Conservation (phyloP, 2,797 vertebrate species). For the Myotis vivesi region DNA sequence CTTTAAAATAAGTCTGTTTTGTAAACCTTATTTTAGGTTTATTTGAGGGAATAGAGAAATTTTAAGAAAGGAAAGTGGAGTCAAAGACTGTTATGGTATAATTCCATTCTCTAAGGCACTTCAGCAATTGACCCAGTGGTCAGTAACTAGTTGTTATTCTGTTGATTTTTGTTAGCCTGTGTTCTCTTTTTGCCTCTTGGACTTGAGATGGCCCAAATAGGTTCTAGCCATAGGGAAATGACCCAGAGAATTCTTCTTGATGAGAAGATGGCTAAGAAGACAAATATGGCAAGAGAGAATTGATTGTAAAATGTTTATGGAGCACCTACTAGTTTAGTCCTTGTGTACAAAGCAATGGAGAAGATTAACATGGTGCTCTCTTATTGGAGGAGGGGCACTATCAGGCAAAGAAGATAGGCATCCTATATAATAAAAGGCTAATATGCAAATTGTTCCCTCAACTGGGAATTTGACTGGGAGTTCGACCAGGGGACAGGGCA, state of each 20-base stretch:
- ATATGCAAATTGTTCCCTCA: too few species aligned
- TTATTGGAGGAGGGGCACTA: accelerated
- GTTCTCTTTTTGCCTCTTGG: background rate
- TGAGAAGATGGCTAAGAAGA: background rate
- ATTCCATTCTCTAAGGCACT: background rate
- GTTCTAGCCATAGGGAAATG: background rate
- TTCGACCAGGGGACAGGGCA: too few species aligned
- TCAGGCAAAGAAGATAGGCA: background rate
- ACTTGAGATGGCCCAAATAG: background rate
- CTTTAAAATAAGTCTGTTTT: background rate
- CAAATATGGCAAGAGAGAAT: background rate
- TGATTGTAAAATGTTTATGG: background rate
- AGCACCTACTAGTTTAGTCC: background rate
- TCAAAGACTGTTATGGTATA: background rate
- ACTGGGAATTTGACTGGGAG: too few species aligned
- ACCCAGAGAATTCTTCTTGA: background rate
- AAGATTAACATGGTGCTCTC: background rate
- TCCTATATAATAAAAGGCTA: too few species aligned
- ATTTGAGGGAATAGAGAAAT: background rate
- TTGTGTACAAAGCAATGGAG: background rate
- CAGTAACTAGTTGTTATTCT: background rate
- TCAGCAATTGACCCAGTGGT: background rate
- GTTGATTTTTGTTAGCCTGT: background rate
- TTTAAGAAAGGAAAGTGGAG: background rate
- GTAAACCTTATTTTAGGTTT: background rate